Conservation (phyloP, 1,140 invertebrate genomes). For the Caligus rogercresseyi region DNA sequence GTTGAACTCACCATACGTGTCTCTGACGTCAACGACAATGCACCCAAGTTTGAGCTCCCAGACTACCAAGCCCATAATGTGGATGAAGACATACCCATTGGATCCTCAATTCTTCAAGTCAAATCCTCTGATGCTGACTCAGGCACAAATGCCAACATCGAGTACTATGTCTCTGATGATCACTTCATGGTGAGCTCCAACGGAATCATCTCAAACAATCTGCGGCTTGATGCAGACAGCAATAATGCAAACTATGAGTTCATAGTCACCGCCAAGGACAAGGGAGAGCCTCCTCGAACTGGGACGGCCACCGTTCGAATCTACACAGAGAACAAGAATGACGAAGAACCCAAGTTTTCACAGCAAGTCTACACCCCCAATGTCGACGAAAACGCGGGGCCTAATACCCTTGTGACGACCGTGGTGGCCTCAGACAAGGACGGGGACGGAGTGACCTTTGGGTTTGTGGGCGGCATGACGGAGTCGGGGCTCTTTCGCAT, state of each 20-base stretch:
- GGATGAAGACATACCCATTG: slow-evolving; percentile 75
- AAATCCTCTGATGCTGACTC: slow-evolving; percentile 82
- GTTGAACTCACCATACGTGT: slow-evolving; percentile 43
- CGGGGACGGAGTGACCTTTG: slow-evolving; percentile 80
- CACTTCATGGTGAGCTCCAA: slow-evolving; percentile 79
- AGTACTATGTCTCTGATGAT: slow-evolving; percentile 75
- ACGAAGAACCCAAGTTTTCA: slow-evolving; percentile 86
- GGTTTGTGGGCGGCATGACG: slow-evolving; percentile 74
- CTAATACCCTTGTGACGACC: slow-evolving; percentile 78
- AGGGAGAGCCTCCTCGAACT: slow-evolving; percentile 67
- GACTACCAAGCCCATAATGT: slow-evolving; percentile 90
- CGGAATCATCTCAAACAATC: slow-evolving; percentile 78
- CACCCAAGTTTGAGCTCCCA: slow-evolving; percentile 79
- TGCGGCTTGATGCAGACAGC: slow-evolving; percentile 79
- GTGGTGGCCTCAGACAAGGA: slow-evolving; percentile 89
- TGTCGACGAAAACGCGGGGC: slow-evolving; percentile 84
- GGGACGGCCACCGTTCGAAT: slow-evolving; percentile 77
- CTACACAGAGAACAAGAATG: slow-evolving; percentile 89
- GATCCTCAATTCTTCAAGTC: slow-evolving; percentile 72
- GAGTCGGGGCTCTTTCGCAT: slow-evolving; percentile 81
- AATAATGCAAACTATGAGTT: slow-evolving; percentile 93
- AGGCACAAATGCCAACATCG: slow-evolving; percentile 78
- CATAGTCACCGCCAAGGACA: slow-evolving; percentile 28
- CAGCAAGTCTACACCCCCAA: slow-evolving; percentile 90
- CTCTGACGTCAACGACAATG: slow-evolving; percentile 82